Conservation (phyloP, 2,113 vertebrate species). For the Craseonycteris thonglongyai region DNA sequence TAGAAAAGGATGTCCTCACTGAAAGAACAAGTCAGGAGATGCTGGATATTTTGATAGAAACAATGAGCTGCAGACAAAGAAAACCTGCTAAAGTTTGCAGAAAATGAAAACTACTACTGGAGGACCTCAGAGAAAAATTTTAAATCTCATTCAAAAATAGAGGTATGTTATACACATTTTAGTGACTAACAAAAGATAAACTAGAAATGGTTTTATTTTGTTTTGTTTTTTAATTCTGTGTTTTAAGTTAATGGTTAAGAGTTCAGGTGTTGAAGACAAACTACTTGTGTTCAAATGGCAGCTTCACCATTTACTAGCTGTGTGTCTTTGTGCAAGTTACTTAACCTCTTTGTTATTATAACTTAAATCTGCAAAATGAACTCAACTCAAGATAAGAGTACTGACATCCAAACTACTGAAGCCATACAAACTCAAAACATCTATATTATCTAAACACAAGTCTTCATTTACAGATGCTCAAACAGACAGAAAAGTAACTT, state of each 20-base stretch:
- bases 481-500: not conserved
- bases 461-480: not conserved
- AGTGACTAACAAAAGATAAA: slow-evolving; percentile 10
- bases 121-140: not conserved
- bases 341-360: not conserved
- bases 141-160: not conserved
- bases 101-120: not conserved
- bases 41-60: not conserved
- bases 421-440: not conserved
- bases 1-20: not conserved
- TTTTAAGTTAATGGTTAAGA: not conserved
- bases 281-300: not conserved
- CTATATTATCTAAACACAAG: not conserved
- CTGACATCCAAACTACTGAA: not conserved
- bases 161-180: not conserved
- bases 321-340: not conserved
- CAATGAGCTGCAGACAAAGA: not conserved
- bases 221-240: not conserved
- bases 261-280: not conserved
- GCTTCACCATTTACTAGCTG: not conserved
- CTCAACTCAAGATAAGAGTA: not conserved
- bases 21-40: slow-evolving; percentile 17
- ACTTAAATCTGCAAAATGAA: slow-evolving; percentile 14
- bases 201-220: not conserved
- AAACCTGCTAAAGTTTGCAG: not conserved